Conservation (phyloP, 2,888 invertebrate genomes). For the Euplexia lucipara region DNA sequence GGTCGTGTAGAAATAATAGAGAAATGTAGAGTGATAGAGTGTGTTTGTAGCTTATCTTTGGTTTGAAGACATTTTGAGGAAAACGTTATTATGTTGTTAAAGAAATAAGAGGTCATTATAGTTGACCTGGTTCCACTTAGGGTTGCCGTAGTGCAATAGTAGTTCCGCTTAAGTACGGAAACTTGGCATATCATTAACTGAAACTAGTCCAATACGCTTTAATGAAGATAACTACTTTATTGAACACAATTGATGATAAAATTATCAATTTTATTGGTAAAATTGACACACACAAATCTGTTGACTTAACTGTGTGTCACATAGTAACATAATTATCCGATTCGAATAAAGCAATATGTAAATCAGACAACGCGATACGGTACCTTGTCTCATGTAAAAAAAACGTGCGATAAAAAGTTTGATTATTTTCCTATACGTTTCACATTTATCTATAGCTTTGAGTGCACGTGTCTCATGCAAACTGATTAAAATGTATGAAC, state of each 20-base stretch:
- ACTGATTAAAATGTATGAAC: slow-evolving; percentile 62
- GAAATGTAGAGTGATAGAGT: slow-evolving; percentile 38
- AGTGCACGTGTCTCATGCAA: slow-evolving; percentile 54
- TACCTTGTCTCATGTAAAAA: slow-evolving; percentile 45
- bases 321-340: slow-evolving; percentile 48
- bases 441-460: slow-evolving; percentile 51
- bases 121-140: slow-evolving; percentile 45
- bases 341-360: slow-evolving; percentile 60
- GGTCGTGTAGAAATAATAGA: slow-evolving; percentile 28
- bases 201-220: slow-evolving; percentile 12
- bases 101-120: slow-evolving; percentile 41
- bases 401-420: slow-evolving; percentile 60
- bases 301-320: slow-evolving; percentile 33
- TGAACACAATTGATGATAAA: slow-evolving; percentile 11
- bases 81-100: slow-evolving; percentile 53
- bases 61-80: slow-evolving; percentile 44
- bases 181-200: slow-evolving; percentile 24
- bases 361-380: slow-evolving; percentile 52
- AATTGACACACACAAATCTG: slow-evolving; percentile 19
- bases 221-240: neutral
- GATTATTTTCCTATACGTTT: slow-evolving; percentile 56
- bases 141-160: slow-evolving; percentile 27
- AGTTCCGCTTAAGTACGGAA: slow-evolving; percentile 17
- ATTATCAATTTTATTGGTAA: slow-evolving; percentile 31
- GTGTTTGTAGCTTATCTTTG: slow-evolving; percentile 44